Evolutionary conservation across 2,797 vertebrate species (phyloP), one percentile per base, ranked within the genome.

Genomic region (Eupleurogrammus muticus): DNA sequence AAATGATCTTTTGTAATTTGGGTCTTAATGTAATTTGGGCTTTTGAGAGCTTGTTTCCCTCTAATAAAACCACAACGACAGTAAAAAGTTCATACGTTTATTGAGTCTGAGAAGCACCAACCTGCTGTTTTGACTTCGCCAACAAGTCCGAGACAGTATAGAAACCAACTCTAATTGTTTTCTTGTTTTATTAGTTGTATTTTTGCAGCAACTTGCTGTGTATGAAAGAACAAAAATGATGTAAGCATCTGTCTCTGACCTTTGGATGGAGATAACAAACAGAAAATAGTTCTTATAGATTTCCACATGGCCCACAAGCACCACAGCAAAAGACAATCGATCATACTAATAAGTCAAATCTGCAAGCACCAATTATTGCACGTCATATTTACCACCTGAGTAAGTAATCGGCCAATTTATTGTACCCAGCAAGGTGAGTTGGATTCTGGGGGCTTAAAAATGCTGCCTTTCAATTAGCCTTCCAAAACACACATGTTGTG

Each of bases 401-500:
- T 93, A 91, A 94, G 89, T 93, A 93, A 94, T 92, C 77, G 79
- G 79, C 84, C 90, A 92, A 92, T 93, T 93, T 92, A 86, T 86
- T 16, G 58, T 88, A 87, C 91, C 86, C 73, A 56, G 73, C 48
- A 57, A 88, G 92, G 87, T 92, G 82, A 91, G 86, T 69, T 82
- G 75, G 86, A 82, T 78, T 80, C 69, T 47, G 70, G 79, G 75
- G 73, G 85, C 82, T 84, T 92, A 93, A 89, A 79, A 89, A 92
- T 90, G 60, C 53, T 61, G 69, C 56, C 66, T 72, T 73, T 56
- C 64, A 92, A 93, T 93, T 92, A 92, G 91, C 88, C 87, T 82
- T 75, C 83, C 81, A 82, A 87, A 90, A 90, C 90, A 87, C 90
- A 90, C 86, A 84, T 73, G 82, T 92, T 35, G 34, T 32, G 44